Conservation (phyloP, 53 echinoderm and acorn worm genomes). For the Patiria pectinifera region DNA sequence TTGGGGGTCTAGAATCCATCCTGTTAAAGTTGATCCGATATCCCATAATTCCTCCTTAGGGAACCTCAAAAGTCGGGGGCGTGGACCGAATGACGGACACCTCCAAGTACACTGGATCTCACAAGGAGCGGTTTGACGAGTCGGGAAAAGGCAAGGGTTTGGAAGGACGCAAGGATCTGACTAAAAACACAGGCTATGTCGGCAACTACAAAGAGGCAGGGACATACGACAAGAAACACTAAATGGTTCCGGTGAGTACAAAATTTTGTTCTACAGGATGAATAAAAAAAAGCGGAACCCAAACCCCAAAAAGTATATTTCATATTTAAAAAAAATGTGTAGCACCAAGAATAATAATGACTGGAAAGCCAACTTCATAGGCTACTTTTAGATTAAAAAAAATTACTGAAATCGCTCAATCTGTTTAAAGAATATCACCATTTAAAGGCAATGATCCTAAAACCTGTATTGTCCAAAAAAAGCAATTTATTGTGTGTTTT, state of each 20-base stretch:
- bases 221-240: conserved; percentile 72
- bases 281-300: no score
- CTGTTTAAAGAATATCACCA: no score
- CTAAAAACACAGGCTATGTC: conserved; percentile 75
- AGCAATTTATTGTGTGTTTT: no score
- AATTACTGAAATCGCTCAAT: no score
- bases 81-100: conserved; percentile 82
- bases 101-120: conserved; percentile 85
- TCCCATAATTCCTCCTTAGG: conserved; percentile 18
- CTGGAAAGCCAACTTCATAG: no score
- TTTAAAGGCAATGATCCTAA: no score
- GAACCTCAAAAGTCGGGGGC: conserved; percentile 57
- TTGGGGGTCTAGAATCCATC: neutral
- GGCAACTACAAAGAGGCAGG: conserved; percentile 70
- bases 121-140: conserved; percentile 87
- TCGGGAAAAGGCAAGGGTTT: conserved; percentile 82
- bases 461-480: no score
- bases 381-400: no score
- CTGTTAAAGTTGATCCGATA: neutral
- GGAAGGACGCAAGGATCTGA: conserved; percentile 76
- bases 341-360: no score
- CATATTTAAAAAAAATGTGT: no score
- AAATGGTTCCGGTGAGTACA: conserved; percentile 10
- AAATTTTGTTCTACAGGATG: neutral
- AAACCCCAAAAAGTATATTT: no score